Evolutionary conservation across 35 echinoderm and acorn worm species (phyloP), one percentile per base, ranked within the genome.

Genomic region (Anneissia japonica): DNA sequence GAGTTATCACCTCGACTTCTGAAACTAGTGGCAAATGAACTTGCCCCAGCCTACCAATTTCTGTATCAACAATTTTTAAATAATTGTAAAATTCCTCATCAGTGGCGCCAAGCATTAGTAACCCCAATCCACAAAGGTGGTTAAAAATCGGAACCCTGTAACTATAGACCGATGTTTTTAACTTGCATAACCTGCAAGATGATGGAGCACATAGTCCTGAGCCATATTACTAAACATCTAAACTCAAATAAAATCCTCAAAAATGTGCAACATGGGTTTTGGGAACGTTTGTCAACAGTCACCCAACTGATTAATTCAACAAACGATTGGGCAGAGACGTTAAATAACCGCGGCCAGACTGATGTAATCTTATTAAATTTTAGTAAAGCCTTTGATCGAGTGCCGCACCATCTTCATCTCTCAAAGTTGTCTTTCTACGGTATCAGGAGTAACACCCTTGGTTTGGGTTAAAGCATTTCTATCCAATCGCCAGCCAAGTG

Each of bases 101-200:
- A 85, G 83, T 76, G 0, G 83, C 73, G 75, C 19, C 83, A 85
- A 85, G 83, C 46, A 35, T 38, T 85, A 32, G 83, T 85, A 32
- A 88, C 86, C 30, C 30, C 21, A 38, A 81, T 88, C 6, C 64
- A 88, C 29, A 88, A 88, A 81, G 72, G 56, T 72, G 86, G 86
- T 56, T 43, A 41, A 32, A 88, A 88, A 51, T 81, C 7, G 46
- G 39, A 88, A 28, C 35, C 77, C 19, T 46, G 46, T 12, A 85
- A 91, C 19, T 81, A 72, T 37, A 39, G 82, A 36, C 82, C 89
- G 30, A 85, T 91, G 29, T 86, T 39, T 34, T 77, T 91, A 9
- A 91, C 82, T 32, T 80, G 89, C 31, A 88, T 31, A 12, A 72
- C 29, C 31, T 88, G 87, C 35, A 88, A 88, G 36, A 10, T 88